Conservation (phyloP, 2,113 vertebrate genomes). For the Podocnemis expansa region DNA sequence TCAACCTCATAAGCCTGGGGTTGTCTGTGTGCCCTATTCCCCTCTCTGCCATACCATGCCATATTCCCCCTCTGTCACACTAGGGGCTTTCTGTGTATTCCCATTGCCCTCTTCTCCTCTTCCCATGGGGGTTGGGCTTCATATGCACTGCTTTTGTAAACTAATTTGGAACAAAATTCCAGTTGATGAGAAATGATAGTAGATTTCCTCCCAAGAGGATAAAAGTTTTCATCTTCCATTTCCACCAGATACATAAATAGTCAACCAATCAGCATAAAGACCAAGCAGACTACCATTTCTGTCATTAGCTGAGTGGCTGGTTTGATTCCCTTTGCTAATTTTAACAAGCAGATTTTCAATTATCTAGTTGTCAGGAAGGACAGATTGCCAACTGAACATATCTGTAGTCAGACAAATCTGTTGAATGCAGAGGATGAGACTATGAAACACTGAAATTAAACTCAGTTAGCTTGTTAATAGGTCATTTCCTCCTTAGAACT, state of each 20-base stretch:
- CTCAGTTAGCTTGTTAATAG: neutral
- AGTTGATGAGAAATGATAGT: neutral
- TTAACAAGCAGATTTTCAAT: conserved; percentile 37
- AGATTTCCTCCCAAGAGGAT: neutral
- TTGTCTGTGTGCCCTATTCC: neutral
- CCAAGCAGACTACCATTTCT: neutral
- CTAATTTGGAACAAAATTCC: neutral
- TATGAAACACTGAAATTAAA: neutral
- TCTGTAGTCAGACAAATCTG: neutral
- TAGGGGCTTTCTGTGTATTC: neutral
- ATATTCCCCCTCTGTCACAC: neutral
- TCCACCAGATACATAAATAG: neutral
- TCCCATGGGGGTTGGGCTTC: neutral
- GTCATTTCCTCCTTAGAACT: neutral
- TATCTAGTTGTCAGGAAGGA: neutral
- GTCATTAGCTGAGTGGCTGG: conserved; percentile 48
- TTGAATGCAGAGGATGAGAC: neutral
- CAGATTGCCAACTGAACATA: conserved; percentile 37
- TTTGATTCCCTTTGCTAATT: conserved; percentile 48
- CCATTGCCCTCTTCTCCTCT: neutral
- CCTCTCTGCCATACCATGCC: too few relatives aligned
- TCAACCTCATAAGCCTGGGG: neutral
- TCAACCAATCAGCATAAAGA: neutral
- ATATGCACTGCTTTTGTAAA: neutral
- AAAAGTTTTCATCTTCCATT: neutral